Conservation (phyloP, 23 tunicate species). For the Trididemnum miniatum region DNA sequence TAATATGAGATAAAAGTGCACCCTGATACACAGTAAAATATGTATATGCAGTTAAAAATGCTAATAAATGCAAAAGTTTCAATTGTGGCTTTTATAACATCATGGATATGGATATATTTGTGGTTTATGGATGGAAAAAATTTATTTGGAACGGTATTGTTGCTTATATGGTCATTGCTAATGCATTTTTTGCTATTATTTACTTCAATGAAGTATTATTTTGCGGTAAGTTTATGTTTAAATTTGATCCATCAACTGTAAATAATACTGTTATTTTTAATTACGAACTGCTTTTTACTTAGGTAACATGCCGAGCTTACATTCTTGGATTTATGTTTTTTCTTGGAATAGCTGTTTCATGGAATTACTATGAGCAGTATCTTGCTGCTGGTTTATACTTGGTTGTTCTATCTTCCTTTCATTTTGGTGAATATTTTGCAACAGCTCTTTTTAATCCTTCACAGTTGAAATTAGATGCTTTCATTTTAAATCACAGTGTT, state of each 20-base stretch:
- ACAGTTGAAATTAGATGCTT: conserved; percentile 54
- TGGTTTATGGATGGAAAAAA: too few species aligned
- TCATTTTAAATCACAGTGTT: conserved; percentile 80
- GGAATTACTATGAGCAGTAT: not conserved
- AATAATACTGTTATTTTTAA: too few species aligned
- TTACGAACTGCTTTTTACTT: too few species aligned
- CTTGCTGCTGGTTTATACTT: conserved; percentile 58
- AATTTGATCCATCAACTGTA: too few species aligned
- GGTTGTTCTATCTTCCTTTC: conserved; percentile 63
- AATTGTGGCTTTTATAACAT: not conserved
- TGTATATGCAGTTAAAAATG: too few species aligned
- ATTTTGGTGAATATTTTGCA: conserved; percentile 89
- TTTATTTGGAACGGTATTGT: too few species aligned
- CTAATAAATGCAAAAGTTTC: not conserved
- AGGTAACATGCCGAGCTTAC: conserved; percentile 77
- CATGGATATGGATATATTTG: conserved; percentile 10
- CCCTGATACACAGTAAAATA: too few species aligned
- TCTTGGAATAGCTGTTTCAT: conserved; percentile 23
- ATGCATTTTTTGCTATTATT: too few species aligned
- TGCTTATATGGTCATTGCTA: too few species aligned
- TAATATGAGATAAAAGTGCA: too few species aligned
- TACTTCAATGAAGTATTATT: too few species aligned
- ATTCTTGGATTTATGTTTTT: conserved; percentile 38
- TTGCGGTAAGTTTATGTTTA: too few species aligned
- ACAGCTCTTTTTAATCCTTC: conserved; percentile 90